These are phyloP conservation scores for Oeneis ivallda DNA, from an alignment of 2,888 invertebrate genomes.

Conservation along the genomic window DNA sequence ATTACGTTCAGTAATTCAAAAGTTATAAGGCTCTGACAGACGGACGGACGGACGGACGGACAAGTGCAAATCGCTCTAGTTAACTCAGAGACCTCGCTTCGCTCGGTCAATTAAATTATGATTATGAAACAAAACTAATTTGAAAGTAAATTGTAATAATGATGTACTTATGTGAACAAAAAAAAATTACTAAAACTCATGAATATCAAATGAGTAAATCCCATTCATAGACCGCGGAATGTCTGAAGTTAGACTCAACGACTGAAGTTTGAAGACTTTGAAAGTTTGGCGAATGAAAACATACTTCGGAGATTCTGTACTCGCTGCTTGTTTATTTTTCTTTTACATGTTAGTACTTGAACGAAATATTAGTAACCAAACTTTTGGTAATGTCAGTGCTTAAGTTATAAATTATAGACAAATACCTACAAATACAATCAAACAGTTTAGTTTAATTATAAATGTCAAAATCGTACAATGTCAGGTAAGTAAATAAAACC, in stretches of 20 bases:
- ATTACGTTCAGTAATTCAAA: too few species aligned
- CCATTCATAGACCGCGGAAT: slow-evolving; percentile 44
- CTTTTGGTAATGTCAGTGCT: too few species aligned
- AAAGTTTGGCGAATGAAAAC: slow-evolving; percentile 5
- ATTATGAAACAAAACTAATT: slow-evolving; percentile 10
- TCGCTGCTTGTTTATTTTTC: not conserved
- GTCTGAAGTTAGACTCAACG: slow-evolving; percentile 51
- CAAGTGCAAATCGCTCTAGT: too few species aligned
- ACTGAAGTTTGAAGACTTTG: slow-evolving; percentile 44
- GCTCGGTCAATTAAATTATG: too few species aligned
- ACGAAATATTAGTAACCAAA: not conserved
- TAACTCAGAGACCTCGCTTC: too few species aligned
- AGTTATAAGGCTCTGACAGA: too few species aligned
- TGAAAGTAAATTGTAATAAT: slow-evolving; percentile 13
- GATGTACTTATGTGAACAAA: slow-evolving; percentile 18
- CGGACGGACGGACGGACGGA: too few species aligned
- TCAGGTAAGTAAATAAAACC: too few species aligned
- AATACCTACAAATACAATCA: too few species aligned
- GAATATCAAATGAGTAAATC: slow-evolving; percentile 45
- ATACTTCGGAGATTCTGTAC: slow-evolving; percentile 31
- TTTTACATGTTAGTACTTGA: not conserved
- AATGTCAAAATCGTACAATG: too few species aligned
- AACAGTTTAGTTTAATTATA: too few species aligned
- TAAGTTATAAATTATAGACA: too few species aligned
- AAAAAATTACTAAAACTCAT: slow-evolving; percentile 27